Conservation (phyloP, 2,888 invertebrate genomes). For the Rhogogaster chlorosoma region DNA sequence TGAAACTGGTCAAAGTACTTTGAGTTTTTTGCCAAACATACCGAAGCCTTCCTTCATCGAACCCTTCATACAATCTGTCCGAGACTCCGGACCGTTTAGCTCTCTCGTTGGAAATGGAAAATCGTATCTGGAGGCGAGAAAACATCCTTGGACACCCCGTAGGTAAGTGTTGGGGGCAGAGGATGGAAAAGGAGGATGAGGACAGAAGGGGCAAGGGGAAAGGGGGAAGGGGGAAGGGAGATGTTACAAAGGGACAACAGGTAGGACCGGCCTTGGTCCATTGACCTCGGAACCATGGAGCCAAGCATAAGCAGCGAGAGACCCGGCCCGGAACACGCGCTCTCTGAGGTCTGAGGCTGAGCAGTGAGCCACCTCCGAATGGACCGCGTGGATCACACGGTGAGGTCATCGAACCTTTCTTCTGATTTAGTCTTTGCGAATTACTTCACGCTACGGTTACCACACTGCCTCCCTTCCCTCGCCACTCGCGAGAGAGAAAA, state of each 20-base stretch:
- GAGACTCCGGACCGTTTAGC: background rate
- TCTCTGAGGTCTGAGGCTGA: constrained; percentile 41
- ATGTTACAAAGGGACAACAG: constrained; percentile 59
- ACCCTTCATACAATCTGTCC: background rate
- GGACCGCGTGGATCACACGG: constrained; percentile 51
- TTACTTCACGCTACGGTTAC: constrained; percentile 51
- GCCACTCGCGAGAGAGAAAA: background rate
- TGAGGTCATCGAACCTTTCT: constrained; percentile 58
- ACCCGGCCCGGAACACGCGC: constrained; percentile 53
- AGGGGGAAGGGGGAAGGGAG: constrained; percentile 64
- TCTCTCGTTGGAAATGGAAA: background rate
- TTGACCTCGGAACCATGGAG: constrained; percentile 66
- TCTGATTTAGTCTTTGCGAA: constrained; percentile 57
- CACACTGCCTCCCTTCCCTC: constrained; percentile 26
- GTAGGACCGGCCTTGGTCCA: constrained; percentile 73
- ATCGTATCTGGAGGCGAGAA: background rate
- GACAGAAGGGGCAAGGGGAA: constrained; percentile 58
- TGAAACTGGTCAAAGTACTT: background rate
- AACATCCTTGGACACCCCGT: constrained; percentile 27
- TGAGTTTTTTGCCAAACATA: background rate
- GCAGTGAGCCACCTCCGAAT: constrained; percentile 47
- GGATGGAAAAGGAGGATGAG: background rate
- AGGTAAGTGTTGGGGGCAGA: constrained; percentile 46
- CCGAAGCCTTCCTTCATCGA: background rate
- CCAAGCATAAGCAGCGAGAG: constrained; percentile 32